phyloP scores from a whole-genome alignment of 2,797 vertebrate genomes.

The Phataginus tricuspis region DNA sequence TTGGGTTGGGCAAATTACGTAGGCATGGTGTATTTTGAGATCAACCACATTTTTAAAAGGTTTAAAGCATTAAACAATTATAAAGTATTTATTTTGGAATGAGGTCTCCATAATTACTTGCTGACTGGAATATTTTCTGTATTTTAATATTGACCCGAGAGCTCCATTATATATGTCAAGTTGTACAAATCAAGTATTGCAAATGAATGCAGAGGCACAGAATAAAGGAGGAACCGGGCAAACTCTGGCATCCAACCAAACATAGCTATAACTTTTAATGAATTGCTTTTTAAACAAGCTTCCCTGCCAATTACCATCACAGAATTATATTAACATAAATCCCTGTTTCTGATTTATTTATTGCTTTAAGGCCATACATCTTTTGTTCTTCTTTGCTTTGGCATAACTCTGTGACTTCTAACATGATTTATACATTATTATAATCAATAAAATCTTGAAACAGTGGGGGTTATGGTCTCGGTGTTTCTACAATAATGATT shows the following conservation, averaged over 20 bases:
- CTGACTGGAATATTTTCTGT: neutral
- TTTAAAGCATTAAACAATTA: constrained; percentile 2
- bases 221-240: neutral
- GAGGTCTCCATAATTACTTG: neutral
- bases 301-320: constrained; percentile 38
- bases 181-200: neutral
- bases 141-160: neutral
- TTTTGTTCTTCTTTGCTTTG: constrained; percentile 44
- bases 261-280: constrained; percentile 38
- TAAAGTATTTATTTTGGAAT: constrained; percentile 22
- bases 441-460: constrained; percentile 32
- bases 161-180: neutral
- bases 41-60: neutral
- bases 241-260: neutral
- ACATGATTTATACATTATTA: neutral
- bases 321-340: neutral
- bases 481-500: neutral
- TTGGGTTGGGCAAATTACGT: neutral
- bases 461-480: neutral
- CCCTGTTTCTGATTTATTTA: constrained; percentile 25
- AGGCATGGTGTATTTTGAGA: neutral
- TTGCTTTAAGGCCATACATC: neutral
- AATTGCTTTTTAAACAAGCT: neutral
- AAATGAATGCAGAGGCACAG: neutral
- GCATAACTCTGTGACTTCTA: constrained; percentile 39